These are phyloP conservation scores for Actinernus sp. DNA, from an alignment of 92 coral and sea anemone species.

Conservation along the genomic window DNA sequence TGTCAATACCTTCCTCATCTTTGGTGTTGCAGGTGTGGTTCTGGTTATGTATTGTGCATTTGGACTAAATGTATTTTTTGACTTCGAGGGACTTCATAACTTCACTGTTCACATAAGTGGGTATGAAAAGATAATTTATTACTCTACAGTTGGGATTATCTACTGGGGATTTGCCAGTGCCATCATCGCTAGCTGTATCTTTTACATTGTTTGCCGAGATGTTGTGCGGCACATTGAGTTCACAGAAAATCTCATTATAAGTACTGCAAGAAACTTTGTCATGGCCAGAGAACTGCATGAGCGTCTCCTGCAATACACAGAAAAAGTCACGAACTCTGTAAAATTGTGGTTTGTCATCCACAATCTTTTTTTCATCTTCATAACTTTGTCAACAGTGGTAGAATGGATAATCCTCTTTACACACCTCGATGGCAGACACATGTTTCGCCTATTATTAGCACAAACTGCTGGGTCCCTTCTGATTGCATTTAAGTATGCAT, in stretches of 20 bases:
- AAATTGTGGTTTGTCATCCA: conserved; percentile 61
- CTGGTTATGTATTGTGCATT: conserved; percentile 37
- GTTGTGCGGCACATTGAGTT: conserved; percentile 55
- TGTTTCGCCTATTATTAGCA: conserved; percentile 29
- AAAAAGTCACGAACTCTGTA: conserved; percentile 39
- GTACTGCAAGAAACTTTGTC: conserved; percentile 31
- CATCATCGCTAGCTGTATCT: conserved; percentile 54
- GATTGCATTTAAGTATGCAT: conserved; percentile 64
- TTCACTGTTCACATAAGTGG: conserved; percentile 51
- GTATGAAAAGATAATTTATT: conserved; percentile 33
- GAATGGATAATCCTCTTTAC: conserved; percentile 53
- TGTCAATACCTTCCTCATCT: conserved; percentile 28
- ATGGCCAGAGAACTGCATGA: conserved; percentile 61
- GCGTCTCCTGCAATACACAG: conserved; percentile 56
- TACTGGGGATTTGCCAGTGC: conserved; percentile 61
- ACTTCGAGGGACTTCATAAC: conserved; percentile 55
- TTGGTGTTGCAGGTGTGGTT: conserved; percentile 39
- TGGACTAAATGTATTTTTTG: conserved; percentile 49
- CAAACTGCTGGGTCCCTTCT: conserved; percentile 55
- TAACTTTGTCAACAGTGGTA: conserved; percentile 32
- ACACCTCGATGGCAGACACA: too few relatives aligned
- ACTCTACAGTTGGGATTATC: conserved; percentile 17
- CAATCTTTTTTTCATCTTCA: conserved; percentile 51
- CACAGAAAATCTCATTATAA: conserved; percentile 38
- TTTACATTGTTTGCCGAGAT: conserved; percentile 63